A percentile compares a stretch with the other conserved stretches of the same genome.
These are phyloP conservation scores for Scolopax mira DNA, from an alignment of 2,113 vertebrate species.

Conservation along the genomic window DNA sequence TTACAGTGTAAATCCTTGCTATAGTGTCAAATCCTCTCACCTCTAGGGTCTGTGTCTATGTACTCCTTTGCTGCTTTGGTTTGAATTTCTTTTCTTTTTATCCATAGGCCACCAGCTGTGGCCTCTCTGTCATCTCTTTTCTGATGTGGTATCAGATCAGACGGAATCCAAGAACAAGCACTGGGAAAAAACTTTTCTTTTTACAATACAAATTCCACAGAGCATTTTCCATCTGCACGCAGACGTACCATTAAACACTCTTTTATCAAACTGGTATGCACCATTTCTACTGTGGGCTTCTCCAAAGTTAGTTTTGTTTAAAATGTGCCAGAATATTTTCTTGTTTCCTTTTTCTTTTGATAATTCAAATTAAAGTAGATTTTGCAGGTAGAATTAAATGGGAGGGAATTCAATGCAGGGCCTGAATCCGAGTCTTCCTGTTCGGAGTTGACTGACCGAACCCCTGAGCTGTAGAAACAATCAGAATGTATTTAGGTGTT, in stretches of 20 bases:
- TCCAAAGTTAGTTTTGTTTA: background rate
- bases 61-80: background rate
- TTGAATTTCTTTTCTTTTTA: background rate
- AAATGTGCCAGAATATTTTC: background rate
- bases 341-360: background rate
- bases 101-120: background rate
- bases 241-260: background rate
- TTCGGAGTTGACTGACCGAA: background rate
- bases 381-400: background rate
- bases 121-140: background rate
- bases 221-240: background rate
- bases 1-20: background rate
- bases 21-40: background rate
- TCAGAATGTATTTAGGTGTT: background rate
- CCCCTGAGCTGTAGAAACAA: background rate
- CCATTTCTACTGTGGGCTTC: background rate
- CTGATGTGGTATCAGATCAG: background rate
- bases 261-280: background rate
- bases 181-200: background rate
- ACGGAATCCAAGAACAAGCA: background rate
- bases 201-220: background rate
- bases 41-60: background rate
- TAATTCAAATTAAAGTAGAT: background rate
- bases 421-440: background rate
- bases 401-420: background rate